Percentiles rank a stretch among this genome's conserved stretches.
phyloP scores from a whole-genome alignment of 2,797 vertebrate species.

The Pempheris klunzingeri region DNA sequence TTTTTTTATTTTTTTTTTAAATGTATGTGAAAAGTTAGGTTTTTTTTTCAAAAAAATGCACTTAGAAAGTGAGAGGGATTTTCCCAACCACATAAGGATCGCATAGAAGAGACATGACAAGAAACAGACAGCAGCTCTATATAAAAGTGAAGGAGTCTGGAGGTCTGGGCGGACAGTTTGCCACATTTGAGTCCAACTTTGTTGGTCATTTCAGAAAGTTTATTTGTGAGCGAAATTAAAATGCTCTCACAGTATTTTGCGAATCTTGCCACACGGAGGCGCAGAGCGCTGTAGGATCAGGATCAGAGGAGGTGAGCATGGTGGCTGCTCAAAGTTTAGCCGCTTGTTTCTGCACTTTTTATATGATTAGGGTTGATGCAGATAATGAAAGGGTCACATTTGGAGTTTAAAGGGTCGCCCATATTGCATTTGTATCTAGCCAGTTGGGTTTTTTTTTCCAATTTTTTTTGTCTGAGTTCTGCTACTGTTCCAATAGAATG shows the following conservation, averaged over 20 bases:
- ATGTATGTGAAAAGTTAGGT: no score
- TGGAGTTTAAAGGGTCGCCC: background rate
- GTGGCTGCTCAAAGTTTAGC: no score
- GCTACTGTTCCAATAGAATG: background rate
- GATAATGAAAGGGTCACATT: background rate
- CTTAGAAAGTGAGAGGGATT: slow-evolving; percentile 20
- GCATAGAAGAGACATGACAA: slow-evolving; percentile 30
- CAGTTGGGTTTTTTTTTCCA: no score
- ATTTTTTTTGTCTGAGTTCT: no score
- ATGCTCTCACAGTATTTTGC: background rate
- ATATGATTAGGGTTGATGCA: background rate
- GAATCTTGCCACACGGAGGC: slow-evolving; percentile 21
- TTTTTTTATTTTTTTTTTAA: background rate
- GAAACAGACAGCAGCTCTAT: slow-evolving; percentile 35
- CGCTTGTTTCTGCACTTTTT: background rate
- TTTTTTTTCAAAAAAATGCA: slow-evolving; percentile 20
- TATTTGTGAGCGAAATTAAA: background rate
- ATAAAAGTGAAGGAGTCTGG: slow-evolving; percentile 13
- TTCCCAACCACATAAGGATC: slow-evolving; percentile 24
- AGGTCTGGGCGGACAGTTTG: slow-evolving; percentile 11
- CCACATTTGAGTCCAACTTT: slow-evolving; percentile 23
- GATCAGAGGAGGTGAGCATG: background rate
- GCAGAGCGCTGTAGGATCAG: slow-evolving; percentile 6
- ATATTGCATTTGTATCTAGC: background rate
- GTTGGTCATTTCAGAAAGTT: slow-evolving; percentile 25